A percentile compares a stretch with the other conserved stretches of the same genome.
phyloP scores from a whole-genome alignment of 2,113 vertebrate genomes.

The Lophotis ruficrista region DNA sequence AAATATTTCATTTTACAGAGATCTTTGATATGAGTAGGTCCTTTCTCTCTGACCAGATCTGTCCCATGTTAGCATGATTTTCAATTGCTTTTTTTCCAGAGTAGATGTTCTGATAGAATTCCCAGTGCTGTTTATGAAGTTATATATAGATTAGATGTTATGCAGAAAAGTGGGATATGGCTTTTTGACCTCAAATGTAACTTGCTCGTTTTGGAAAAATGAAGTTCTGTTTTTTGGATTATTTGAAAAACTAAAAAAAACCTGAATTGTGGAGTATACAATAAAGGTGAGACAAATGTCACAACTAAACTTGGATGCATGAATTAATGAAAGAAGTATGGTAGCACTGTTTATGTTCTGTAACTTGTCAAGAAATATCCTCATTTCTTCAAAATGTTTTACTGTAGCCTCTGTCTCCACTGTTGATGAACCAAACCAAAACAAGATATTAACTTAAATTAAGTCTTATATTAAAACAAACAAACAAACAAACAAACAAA shows the following conservation, averaged over 20 bases:
- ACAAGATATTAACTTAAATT: not conserved
- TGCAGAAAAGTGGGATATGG: not conserved
- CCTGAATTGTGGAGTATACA: not conserved
- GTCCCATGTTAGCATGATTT: not conserved
- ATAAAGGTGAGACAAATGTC: not conserved
- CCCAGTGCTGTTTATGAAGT: not conserved
- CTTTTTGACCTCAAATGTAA: not conserved
- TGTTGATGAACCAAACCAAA: not conserved
- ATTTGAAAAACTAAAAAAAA: not conserved
- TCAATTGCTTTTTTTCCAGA: accelerated
- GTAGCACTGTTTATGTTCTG: not conserved
- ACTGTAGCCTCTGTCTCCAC: not conserved
- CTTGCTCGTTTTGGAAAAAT: not conserved
- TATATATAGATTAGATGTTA: not conserved
- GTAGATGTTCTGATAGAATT: not conserved
- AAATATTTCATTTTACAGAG: not conserved
- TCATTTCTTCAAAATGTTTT: not conserved
- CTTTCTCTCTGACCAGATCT: not conserved
- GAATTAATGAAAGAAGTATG: not conserved
- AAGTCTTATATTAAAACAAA: not conserved
- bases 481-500: not conserved
- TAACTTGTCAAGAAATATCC: not conserved
- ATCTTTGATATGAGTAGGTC: not conserved
- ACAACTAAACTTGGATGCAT: not conserved
- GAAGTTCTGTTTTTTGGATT: not conserved